phyloP scores from a whole-genome alignment of 2,797 vertebrate species.

The Garrulus glandarius region DNA sequence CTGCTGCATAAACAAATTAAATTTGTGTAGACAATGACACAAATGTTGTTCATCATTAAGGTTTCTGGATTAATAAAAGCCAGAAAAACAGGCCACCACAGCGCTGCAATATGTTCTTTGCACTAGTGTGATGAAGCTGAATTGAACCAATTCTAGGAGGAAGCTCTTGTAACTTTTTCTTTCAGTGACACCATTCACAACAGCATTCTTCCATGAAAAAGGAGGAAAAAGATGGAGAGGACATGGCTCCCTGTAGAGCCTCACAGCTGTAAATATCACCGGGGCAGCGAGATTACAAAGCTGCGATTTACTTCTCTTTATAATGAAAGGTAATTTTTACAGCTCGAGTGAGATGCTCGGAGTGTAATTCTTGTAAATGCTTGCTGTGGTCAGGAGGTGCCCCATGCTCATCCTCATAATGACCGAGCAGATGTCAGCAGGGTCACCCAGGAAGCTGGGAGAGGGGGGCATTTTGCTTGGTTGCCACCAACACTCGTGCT shows the following conservation, averaged over 20 bases:
- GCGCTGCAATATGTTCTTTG: conserved; percentile 61
- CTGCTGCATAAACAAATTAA: conserved; percentile 88
- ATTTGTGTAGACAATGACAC: conserved; percentile 84
- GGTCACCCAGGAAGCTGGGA: background rate
- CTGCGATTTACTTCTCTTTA: background rate
- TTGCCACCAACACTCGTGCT: accelerated
- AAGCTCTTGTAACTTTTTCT: conserved; percentile 33
- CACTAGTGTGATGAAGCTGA: conserved; percentile 19
- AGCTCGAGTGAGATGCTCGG: background rate
- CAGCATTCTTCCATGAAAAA: conserved; percentile 23
- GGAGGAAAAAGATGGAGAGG: background rate
- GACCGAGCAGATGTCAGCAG: background rate
- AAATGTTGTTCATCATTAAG: conserved; percentile 83
- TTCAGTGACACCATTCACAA: background rate
- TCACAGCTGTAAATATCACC: background rate
- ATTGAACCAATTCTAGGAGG: conserved; percentile 26
- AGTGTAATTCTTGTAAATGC: background rate
- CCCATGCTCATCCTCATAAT: accelerated
- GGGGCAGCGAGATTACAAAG: background rate
- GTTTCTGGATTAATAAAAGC: conserved; percentile 82
- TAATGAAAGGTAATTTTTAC: background rate
- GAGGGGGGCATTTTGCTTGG: accelerated
- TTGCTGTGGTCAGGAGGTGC: background rate
- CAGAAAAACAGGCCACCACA: conserved; percentile 78
- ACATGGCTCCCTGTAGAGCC: background rate